A percentile compares a stretch with the other conserved stretches of the same genome.
These are phyloP conservation scores for Tethya wilhelma DNA, from an alignment of 37 sponge, comb jelly and placozoan species.

Conservation along the genomic window DNA sequence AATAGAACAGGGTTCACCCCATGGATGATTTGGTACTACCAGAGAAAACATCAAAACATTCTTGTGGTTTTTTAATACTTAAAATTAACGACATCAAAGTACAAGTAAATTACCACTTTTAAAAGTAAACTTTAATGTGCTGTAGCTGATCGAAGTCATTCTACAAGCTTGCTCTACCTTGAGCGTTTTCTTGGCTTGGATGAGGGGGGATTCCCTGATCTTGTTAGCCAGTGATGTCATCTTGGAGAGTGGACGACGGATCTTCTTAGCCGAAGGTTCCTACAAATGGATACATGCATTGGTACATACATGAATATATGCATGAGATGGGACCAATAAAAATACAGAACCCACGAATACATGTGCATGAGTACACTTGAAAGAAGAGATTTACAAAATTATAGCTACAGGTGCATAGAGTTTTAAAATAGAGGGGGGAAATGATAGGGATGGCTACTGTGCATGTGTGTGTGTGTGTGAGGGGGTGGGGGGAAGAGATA, in stretches of 20 bases:
- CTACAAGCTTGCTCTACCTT: slow-evolving; percentile 15
- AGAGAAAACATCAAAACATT: too few relatives aligned
- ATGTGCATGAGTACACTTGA: too few relatives aligned
- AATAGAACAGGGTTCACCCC: too few relatives aligned
- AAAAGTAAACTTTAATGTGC: not conserved
- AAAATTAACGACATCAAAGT: not conserved
- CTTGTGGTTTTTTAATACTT: too few relatives aligned
- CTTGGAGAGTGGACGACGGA: slow-evolving; percentile 45
- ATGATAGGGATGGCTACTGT: not conserved
- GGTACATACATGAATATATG: not conserved
- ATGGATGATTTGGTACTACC: too few relatives aligned
- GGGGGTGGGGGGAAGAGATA: not conserved
- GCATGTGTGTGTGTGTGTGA: not conserved
- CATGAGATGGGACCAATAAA: too few relatives aligned
- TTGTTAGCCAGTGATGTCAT: slow-evolving; percentile 31
- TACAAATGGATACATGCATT: not conserved
- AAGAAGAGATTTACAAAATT: too few relatives aligned
- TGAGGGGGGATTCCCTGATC: slow-evolving; percentile 34
- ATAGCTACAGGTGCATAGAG: too few relatives aligned
- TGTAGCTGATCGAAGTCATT: not conserved
- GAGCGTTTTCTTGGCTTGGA: slow-evolving; percentile 26
- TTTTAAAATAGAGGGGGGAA: not conserved
- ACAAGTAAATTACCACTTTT: not conserved
- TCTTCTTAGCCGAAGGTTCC: slow-evolving; percentile 49
- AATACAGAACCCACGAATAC: too few relatives aligned